Evolutionary conservation across 2,888 invertebrate species (phyloP), one percentile per base, ranked within the genome.

Genomic region (Athalia circularis): DNA sequence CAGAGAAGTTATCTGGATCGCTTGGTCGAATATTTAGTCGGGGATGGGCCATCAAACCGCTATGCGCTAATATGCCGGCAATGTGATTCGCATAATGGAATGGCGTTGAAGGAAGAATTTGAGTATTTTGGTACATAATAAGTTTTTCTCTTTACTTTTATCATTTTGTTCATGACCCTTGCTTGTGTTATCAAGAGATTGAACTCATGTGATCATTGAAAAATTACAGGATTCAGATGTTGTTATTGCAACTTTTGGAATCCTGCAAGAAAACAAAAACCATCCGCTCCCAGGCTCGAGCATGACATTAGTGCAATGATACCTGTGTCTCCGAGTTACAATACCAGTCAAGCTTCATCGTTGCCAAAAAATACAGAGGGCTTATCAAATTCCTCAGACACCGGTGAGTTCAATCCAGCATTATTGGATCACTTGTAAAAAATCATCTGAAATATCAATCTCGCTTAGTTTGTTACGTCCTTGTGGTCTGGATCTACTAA

Each of bases 61-160:
- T 99, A 96, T 92, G 99, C 99, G 29, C 93, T 99, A 82, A 97
- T 99, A 86, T 99, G 99, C 90, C 93, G 93, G 59, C 93, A 95
- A 82, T 99, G 99, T 89, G 94, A 93, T 83, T 94, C 95, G 13
- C 99, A 99, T 89, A 99, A 99, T 90, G 99, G 99, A 93, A 91
- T 95, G 94, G 94, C 95, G 2, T 89, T 95, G 9, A 93, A 92
- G 83, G 95, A 95, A 86, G 95, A 95, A 86, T 95, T 94, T 89
- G 93, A 94, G 85, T 94, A 92, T 86, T 90, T 94, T 74, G 92
- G 93, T 93, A 87, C 89, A 68, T 15, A 45, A 54, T 45, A 13
- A 8, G 11, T 15, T 67, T 67, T 52, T 88, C 8, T n/a, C 74
- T 11, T 50, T 15, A 9, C 29, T 15, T n/a, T 65, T 65, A 15